Conservation (phyloP, 2,113 vertebrate species). For the Emydocephalus ijimae region DNA sequence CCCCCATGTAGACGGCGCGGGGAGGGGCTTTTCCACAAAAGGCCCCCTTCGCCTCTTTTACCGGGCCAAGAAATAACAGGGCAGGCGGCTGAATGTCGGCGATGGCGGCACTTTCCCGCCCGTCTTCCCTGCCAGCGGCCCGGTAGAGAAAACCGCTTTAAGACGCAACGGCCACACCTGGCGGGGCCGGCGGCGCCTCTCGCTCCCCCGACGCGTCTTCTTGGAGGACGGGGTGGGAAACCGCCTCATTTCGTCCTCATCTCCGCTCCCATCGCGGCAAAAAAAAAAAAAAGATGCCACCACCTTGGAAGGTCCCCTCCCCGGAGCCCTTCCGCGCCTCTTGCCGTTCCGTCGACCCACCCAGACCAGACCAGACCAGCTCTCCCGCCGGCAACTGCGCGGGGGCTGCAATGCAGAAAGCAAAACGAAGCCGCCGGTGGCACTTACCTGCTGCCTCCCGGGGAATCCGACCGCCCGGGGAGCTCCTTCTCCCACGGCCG, state of each 20-base stretch:
- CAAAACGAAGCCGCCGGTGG: not conserved
- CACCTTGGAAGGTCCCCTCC: not conserved
- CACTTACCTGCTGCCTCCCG: conserved; percentile 66
- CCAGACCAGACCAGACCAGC: not conserved
- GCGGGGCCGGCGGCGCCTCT: not conserved
- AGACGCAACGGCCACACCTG: not conserved
- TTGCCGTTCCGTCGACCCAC: not conserved
- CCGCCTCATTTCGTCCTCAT: not conserved
- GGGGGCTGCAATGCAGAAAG: conserved; percentile 42
- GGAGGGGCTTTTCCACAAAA: not conserved
- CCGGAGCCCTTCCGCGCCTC: not conserved
- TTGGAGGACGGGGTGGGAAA: not conserved
- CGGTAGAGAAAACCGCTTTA: not conserved
- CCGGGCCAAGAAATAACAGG: not conserved
- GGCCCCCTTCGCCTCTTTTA: not conserved
- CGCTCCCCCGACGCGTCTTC: not conserved
- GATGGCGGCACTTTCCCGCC: not conserved
- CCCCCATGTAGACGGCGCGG: too few species aligned
- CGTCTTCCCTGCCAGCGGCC: not conserved
- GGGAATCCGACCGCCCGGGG: conserved; percentile 57
- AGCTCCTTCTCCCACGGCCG: conserved; percentile 62
- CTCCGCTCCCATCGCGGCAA: not conserved
- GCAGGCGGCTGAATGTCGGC: not conserved
- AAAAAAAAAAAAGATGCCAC: too few species aligned
- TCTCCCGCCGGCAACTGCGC: not conserved